phyloP scores from a whole-genome alignment of 2,797 vertebrate genomes.

The Hemibagrus guttatus region DNA sequence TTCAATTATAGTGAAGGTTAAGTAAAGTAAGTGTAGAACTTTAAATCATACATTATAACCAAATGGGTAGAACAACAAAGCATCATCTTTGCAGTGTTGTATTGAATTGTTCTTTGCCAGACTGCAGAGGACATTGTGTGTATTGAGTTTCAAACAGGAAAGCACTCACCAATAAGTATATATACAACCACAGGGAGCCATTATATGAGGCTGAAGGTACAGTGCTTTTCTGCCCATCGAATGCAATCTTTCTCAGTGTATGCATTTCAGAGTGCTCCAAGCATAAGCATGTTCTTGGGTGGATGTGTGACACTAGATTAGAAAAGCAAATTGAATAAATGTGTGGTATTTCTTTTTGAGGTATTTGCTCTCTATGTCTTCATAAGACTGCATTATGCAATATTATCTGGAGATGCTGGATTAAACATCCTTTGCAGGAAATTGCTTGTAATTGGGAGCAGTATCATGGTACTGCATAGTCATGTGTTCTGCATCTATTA shows the following conservation, averaged over 20 bases:
- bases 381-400: conserved; percentile 5
- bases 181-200: conserved; percentile 36
- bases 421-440: not conserved
- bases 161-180: conserved; percentile 34
- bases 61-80: conserved; percentile 3
- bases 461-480: not conserved
- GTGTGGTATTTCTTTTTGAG: not conserved
- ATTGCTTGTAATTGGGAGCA: not conserved
- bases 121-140: conserved; percentile 17
- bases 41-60: conserved; percentile 15
- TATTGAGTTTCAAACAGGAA: conserved; percentile 25
- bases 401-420: not conserved
- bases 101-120: conserved; percentile 43
- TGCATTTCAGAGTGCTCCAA: conserved; percentile 51
- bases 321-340: not conserved
- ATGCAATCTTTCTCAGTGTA: conserved; percentile 69
- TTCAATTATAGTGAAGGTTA: not conserved
- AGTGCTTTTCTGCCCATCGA: conserved; percentile 67
- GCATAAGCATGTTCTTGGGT: conserved; percentile 26
- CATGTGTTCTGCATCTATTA: not conserved
- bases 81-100: conserved; percentile 29
- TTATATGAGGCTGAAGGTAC: conserved; percentile 69
- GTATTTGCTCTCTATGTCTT: not conserved
- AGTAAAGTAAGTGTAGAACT: conserved; percentile 13
- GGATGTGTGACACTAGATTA: conserved; percentile 31